phyloP scores from a whole-genome alignment of 53 echinoderm and acorn worm genomes.

The Henricia sp. region DNA sequence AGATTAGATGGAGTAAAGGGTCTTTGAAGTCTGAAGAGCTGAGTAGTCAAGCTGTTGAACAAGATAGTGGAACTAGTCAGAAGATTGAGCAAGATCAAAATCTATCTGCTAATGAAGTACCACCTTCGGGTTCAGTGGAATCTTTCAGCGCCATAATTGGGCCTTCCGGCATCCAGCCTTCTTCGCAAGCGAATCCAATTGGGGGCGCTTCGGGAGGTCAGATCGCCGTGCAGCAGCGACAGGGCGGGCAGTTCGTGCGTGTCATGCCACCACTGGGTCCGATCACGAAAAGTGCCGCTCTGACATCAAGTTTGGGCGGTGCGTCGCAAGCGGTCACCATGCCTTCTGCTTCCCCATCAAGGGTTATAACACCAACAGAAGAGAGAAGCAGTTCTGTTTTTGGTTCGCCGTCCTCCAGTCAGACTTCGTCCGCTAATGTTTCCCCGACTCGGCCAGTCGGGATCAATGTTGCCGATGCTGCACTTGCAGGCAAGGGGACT shows the following conservation, averaged over 20 bases:
- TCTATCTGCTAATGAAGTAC: background rate
- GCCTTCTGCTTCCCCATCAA: slow-evolving; percentile 7
- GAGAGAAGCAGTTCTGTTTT: slow-evolving; percentile 28
- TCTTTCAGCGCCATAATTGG: slow-evolving; percentile 58
- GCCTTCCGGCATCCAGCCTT: slow-evolving; percentile 37
- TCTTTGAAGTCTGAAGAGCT: background rate
- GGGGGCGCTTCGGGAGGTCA: slow-evolving; percentile 28
- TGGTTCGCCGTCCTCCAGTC: slow-evolving; percentile 7
- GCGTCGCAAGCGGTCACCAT: background rate
- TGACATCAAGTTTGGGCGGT: background rate
- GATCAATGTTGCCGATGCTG: slow-evolving; percentile 77
- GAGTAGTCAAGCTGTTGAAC: background rate
- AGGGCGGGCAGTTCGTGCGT: slow-evolving; percentile 62
- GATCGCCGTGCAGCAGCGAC: slow-evolving; percentile 65
- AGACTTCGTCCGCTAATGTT: slow-evolving; percentile 9
- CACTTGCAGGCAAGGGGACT: slow-evolving; percentile 51
- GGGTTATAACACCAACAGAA: slow-evolving; percentile 32
- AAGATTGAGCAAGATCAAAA: background rate
- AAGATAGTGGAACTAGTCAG: slow-evolving; percentile 5
- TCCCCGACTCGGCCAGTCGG: slow-evolving; percentile 62
- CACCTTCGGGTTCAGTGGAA: too few relatives aligned
- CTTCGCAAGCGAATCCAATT: background rate
- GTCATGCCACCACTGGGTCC: slow-evolving; percentile 90
- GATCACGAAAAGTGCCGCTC: slow-evolving; percentile 50
- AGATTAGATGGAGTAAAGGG: background rate